Base-by-base conservation (phyloP, 2,113 vertebrate genomes). In the Plecotus auritus region DNA sequence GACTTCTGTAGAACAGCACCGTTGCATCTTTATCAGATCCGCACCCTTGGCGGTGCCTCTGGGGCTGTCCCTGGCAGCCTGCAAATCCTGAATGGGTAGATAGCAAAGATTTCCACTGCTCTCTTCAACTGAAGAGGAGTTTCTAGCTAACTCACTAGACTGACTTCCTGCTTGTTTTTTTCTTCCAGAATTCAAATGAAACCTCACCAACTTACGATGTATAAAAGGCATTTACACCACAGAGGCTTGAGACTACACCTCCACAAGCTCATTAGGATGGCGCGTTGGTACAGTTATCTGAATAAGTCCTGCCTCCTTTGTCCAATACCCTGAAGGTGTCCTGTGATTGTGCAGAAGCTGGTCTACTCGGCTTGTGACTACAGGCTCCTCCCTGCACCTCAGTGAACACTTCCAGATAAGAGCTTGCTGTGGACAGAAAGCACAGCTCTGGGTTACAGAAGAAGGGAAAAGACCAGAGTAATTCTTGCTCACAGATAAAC, bases 141-240 rank as follows among this genome's bases (percentile, higher is more conserved):
- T 97, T 97, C 97, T 94, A 94, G 93, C 96, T 96, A 96, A 92
- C 94, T 96, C 90, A 87, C 56, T 91, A 76, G 64, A 90, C 88
- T 86, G 73, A 95, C 94, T 97, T 97, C 94, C 96, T 97, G 96
- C 90, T n/a, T 64, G 82, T 83, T 95, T 61, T 93, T 54, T 18
- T 49, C 76, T 93, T 94, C 93, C 89, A 96, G 45, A 97, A 92
- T 96, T 96, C 91, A 96, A 97, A 94, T 87, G 80, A 95, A 88
- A 91, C 77, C 73, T 88, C 70, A 92, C 45, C 9, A 28, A 78
- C 66, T 95, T 88, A 86, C 72, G 91, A 59, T 28, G 9, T 72
- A 26, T 81, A 56, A 74, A 86, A 82, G 3, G 26, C 42, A 10
- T 28, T 54, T 74, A 61, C 61, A 37, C 22, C 22, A 14, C 13